Evolutionary conservation across 1,140 invertebrate species (phyloP).

Genomic region (Bombyx mori): DNA sequence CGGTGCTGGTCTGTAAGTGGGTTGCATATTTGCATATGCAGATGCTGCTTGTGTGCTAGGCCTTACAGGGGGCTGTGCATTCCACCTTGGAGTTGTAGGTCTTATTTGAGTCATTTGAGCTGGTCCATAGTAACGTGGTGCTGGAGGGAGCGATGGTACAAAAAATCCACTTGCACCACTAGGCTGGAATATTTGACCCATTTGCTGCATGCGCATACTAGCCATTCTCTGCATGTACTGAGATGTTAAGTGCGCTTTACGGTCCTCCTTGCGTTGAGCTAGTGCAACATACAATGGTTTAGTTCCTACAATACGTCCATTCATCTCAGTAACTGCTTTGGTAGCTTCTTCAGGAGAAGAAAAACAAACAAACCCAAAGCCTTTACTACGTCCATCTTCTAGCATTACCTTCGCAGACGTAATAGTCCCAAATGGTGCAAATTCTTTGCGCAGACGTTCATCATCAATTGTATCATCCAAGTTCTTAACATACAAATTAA

Average conservation of each 20-base stretch:
- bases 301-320: constrained; percentile 94
- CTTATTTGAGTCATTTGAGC: constrained; percentile 90
- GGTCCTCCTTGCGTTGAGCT: constrained; percentile 98
- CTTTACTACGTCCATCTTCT: constrained; percentile 94
- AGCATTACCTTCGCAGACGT: constrained; percentile 98
- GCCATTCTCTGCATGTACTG: constrained; percentile 98
- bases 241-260: constrained; percentile 96
- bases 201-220: constrained; percentile 95
- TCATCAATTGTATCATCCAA: constrained; percentile 98
- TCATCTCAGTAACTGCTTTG: constrained; percentile 99
- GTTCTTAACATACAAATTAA: constrained; percentile 99
- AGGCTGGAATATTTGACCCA: constrained; percentile 92
- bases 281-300: constrained; percentile 99
- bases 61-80: constrained; percentile 83
- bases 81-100: constrained; percentile 87
- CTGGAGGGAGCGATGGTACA: constrained; percentile 90
- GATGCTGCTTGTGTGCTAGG: constrained; percentile 79
- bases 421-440: constrained; percentile 94
- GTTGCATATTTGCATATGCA: constrained; percentile 75
- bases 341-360: constrained; percentile 98
- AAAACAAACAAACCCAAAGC: constrained; percentile 99
- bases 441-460: constrained; percentile 94
- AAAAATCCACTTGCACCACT: constrained; percentile 89
- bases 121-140: constrained; percentile 89
- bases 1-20: constrained; percentile 72